Evolutionary conservation across 2,888 invertebrate genomes (phyloP), one percentile per base, ranked within the genome.

Genomic region (Sicus ferrugineus): DNA sequence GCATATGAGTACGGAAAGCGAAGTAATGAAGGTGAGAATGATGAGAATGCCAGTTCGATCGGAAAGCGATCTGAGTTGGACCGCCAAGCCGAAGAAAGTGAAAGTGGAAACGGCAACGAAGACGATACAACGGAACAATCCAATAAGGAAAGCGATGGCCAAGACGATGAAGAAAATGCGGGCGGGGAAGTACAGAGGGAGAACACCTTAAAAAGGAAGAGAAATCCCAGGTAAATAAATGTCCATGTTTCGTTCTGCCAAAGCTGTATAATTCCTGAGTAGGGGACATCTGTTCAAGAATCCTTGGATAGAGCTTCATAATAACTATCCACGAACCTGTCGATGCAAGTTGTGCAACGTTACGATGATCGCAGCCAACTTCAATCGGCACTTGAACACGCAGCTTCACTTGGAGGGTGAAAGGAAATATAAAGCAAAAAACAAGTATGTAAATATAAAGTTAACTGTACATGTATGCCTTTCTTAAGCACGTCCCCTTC

Each of bases 341-440:
- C 63, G 65, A 4, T 72, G 72, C 30, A 67, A 69, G 16, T 50
- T 72, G 9, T 72, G 72, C 46, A 63, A 63, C 26, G 63, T 72
- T 14, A 52, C 46, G 58, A 72, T 72, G 70, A 34, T 59, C 11
- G 58, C 66, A 21, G 31, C 28, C 3, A 72, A 70, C 23, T 70
- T 68, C 16, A 19, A 46, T 2, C 65, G 69, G 11, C 72, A 72
- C 42, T 26, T 72, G 14, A 58, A 19, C 9, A 23, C 70, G 4
- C 64, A 70, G 11, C n/a, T 52, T 11, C 72, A 72, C 28, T 48
- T 21, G 3, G 67, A 59, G 1, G 59, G 19, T 2, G 67, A 67
- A 34, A 21, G n/a, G 31, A 67, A 42, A 16, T 46, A 30, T 14
- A 59, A 67, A 54, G 14, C 23, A 38, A 52, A 26, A 65, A 34